Conservation (phyloP, 2,113 vertebrate species). For the Candoia aspera region DNA sequence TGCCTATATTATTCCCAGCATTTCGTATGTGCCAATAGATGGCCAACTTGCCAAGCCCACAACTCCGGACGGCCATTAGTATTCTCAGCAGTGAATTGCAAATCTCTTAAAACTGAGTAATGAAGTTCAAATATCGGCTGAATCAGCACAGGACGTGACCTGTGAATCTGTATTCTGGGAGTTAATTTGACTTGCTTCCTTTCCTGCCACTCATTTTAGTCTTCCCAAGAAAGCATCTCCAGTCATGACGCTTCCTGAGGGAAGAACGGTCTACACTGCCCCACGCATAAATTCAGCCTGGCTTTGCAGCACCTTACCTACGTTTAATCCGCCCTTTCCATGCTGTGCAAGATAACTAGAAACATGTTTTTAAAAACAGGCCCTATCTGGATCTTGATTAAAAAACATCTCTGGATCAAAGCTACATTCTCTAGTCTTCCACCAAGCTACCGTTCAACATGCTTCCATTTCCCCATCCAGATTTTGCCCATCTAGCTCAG, state of each 20-base stretch:
- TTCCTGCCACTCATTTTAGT: conserved; percentile 56
- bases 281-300: not conserved
- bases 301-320: not conserved
- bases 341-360: not conserved
- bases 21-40: conserved; percentile 51
- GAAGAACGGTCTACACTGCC: conserved; percentile 54
- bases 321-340: not conserved
- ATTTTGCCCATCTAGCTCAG: not conserved
- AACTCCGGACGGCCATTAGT: conserved; percentile 59
- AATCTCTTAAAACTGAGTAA: conserved; percentile 64
- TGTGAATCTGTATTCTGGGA: conserved; percentile 44
- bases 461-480: not conserved
- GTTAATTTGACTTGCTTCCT: not conserved
- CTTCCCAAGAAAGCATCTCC: conserved; percentile 66
- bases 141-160: conserved; percentile 73
- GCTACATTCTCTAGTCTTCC: not conserved
- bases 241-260: conserved; percentile 58
- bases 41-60: conserved; percentile 45
- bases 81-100: conserved; percentile 34
- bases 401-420: not conserved
- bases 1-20: conserved; percentile 37
- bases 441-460: not conserved
- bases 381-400: not conserved
- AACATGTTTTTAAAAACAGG: not conserved
- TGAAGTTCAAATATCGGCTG: conserved; percentile 66